Evolutionary conservation across 1,140 invertebrate species (phyloP).

Genomic region (Trachymyrmex cornetzi): DNA sequence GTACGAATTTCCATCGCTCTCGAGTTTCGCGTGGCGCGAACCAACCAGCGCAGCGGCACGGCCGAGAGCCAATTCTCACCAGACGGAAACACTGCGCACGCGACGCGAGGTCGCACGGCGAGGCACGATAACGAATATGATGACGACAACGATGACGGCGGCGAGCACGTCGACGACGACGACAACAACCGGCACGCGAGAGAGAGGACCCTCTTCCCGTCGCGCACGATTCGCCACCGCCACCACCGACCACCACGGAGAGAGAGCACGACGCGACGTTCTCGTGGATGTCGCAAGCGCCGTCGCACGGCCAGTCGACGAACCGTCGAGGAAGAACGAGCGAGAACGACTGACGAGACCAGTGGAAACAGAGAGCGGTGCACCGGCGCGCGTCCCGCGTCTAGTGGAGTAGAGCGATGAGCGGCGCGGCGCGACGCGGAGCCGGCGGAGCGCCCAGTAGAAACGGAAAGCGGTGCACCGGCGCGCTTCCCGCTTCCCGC

Average conservation of each 20-base stretch:
- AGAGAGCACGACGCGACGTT: constrained; percentile 64
- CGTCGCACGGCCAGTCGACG: constrained; percentile 68
- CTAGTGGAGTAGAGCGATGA: constrained; percentile 58
- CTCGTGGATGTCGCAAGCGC: constrained; percentile 70
- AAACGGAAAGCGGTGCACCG: constrained; percentile 14
- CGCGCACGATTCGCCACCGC: constrained; percentile 71
- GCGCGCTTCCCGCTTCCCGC: constrained; percentile 42
- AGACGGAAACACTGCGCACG: constrained; percentile 21
- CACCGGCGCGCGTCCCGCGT: constrained; percentile 52
- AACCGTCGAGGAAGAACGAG: constrained; percentile 58
- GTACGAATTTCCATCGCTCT: constrained; percentile 59
- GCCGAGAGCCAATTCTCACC: constrained; percentile 16
- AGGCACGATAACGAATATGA: not conserved
- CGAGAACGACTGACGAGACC: constrained; percentile 54
- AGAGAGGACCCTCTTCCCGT: constrained; percentile 68
- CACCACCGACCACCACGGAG: constrained; percentile 65
- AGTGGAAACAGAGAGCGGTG: constrained; percentile 28
- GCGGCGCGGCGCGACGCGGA: constrained; percentile 26
- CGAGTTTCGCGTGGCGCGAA: constrained; percentile 22
- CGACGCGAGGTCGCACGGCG: constrained; percentile 8
- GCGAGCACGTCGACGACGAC: constrained; percentile 7
- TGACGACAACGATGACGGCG: constrained; percentile 36
- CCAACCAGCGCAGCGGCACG: constrained; percentile 1
- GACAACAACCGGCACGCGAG: constrained; percentile 64
- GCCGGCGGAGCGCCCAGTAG: no score